These are phyloP conservation scores for Mobula birostris DNA, from an alignment of 2,113 vertebrate species.

Conservation along the genomic window DNA sequence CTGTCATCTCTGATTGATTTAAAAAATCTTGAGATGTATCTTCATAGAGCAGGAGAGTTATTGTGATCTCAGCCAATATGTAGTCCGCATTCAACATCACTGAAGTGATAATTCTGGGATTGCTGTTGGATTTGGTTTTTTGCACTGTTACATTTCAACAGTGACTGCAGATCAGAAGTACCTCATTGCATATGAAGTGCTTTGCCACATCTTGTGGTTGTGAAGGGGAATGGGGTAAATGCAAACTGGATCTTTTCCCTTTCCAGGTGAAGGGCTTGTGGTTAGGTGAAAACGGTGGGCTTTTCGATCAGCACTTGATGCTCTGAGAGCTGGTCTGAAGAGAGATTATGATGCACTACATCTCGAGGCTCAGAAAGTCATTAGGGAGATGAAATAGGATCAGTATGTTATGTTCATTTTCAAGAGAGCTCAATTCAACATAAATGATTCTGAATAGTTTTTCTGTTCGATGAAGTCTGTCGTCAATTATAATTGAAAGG, in stretches of 20 bases:
- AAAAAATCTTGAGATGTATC: neutral
- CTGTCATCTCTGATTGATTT: neutral
- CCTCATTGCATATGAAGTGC: neutral
- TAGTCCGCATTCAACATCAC: neutral
- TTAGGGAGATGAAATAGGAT: conserved; percentile 23
- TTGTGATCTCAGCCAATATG: neutral
- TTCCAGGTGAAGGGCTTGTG: too few relatives aligned
- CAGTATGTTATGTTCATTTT: neutral
- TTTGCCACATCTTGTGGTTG: neutral
- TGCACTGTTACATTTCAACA: neutral
- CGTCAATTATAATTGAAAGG: conserved; percentile 3
- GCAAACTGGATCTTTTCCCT: neutral
- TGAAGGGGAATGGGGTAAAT: neutral
- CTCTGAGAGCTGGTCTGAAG: neutral
- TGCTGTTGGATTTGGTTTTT: neutral
- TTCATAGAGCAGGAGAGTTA: neutral
- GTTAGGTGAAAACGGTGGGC: neutral
- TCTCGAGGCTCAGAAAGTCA: neutral
- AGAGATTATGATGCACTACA: neutral
- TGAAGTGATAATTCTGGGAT: neutral
- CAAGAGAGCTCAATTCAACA: conserved; percentile 13
- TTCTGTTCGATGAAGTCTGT: conserved; percentile 11
- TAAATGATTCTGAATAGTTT: conserved; percentile 27
- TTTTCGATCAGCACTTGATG: neutral
- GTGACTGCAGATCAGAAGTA: neutral